A percentile compares a stretch with the other conserved stretches of the same genome.
These are phyloP conservation scores for Ostrea edulis DNA, from an alignment of 1,140 invertebrate genomes.

Conservation along the genomic window DNA sequence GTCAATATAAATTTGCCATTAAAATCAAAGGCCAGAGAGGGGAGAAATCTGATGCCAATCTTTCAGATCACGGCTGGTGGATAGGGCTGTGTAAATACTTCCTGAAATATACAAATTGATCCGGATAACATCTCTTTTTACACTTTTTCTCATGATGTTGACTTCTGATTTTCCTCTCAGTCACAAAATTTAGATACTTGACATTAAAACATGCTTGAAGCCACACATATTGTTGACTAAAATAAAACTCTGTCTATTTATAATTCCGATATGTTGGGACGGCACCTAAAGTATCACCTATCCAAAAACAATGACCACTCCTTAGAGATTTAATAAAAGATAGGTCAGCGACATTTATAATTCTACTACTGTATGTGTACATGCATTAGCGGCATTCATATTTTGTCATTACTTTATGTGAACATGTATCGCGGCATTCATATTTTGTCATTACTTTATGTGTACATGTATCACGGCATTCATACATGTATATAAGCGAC, in stretches of 20 bases:
- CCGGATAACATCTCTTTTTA: background rate
- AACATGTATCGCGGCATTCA: no score
- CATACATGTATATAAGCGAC: no score
- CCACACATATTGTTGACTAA: background rate
- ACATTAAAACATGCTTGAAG: conserved; percentile 8
- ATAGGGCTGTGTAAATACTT: background rate
- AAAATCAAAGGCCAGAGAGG: background rate
- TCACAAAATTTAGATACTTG: background rate
- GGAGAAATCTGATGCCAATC: background rate
- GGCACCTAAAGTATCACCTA: background rate
- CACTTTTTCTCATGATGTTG: background rate
- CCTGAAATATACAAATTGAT: background rate
- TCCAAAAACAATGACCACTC: background rate
- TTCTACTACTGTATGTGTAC: no score
- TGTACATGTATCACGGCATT: no score
- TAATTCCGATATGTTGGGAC: background rate
- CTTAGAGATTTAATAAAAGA: background rate
- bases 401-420: no score
- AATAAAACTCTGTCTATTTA: background rate
- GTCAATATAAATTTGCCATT: background rate
- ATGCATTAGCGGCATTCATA: no score
- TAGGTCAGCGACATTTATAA: background rate
- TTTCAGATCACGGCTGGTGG: background rate
- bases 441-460: no score
- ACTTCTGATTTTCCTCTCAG: background rate